A percentile compares a stretch with the other conserved stretches of the same genome.
Conservation (phyloP, 1,140 invertebrate species). For the Periplaneta americana region DNA sequence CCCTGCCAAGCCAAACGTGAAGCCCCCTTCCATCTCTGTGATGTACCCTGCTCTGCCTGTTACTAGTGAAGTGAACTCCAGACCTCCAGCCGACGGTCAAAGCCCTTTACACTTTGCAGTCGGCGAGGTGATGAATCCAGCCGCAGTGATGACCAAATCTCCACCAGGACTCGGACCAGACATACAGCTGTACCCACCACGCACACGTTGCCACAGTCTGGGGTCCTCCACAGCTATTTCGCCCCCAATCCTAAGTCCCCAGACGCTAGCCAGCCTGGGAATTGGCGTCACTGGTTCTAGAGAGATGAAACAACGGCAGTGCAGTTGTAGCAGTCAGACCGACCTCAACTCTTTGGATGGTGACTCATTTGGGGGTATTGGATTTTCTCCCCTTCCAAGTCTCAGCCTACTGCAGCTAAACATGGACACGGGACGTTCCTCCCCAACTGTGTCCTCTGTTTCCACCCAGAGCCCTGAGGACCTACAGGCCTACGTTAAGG, state of each 20-base stretch:
- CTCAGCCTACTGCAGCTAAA: background rate
- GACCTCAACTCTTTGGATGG: constrained; percentile 43
- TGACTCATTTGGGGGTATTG: background rate
- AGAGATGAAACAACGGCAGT: constrained; percentile 38
- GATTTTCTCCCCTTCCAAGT: background rate
- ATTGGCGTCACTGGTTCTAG: constrained; percentile 36
- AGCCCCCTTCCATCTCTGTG: background rate
- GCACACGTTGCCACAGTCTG: constrained; percentile 51
- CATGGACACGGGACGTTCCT: constrained; percentile 47
- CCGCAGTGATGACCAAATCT: constrained; percentile 18
- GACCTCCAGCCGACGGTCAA: constrained; percentile 15
- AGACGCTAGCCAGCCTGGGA: constrained; percentile 54
- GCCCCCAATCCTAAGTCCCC: constrained; percentile 49
- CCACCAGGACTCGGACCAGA: constrained; percentile 24
- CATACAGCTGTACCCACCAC: background rate
- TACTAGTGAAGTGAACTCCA: background rate
- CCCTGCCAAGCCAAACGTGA: background rate
- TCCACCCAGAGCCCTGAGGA: constrained; percentile 53
- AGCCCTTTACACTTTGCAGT: constrained; percentile 56
- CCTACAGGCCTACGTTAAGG: constrained; percentile 64
- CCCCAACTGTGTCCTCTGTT: constrained; percentile 47
- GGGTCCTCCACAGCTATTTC: constrained; percentile 45
- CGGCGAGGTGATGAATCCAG: constrained; percentile 50
- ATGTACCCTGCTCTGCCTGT: background rate
- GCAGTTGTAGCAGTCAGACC: constrained; percentile 65